phyloP scores from a whole-genome alignment of 2,113 vertebrate genomes.

The Coturnix japonica region DNA sequence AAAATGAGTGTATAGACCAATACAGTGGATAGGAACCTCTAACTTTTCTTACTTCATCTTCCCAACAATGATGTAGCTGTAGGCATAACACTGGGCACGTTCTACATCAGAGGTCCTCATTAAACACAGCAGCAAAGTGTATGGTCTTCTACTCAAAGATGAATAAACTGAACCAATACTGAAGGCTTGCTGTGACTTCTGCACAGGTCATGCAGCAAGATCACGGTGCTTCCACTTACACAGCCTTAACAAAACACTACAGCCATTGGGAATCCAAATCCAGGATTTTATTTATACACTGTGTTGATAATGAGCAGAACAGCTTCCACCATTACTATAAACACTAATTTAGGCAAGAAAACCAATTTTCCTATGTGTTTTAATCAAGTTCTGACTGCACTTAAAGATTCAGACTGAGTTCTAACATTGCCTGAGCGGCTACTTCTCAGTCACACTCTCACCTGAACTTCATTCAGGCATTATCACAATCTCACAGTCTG shows the following conservation, averaged over 20 bases:
- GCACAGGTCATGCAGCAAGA: background rate
- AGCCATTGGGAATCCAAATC: background rate
- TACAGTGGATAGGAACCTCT: background rate
- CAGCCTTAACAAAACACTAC: background rate
- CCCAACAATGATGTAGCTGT: background rate
- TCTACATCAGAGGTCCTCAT: fast-evolving
- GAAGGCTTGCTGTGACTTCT: background rate
- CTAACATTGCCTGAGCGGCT: background rate
- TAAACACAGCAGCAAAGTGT: background rate
- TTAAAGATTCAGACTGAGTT: background rate
- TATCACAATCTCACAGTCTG: too few relatives aligned
- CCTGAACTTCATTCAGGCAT: background rate
- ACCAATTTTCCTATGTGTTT: background rate
- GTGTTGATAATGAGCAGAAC: background rate
- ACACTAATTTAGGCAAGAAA: background rate
- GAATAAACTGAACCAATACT: background rate
- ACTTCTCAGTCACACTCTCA: background rate
- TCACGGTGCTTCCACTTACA: background rate
- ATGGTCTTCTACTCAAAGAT: background rate
- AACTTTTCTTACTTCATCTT: background rate
- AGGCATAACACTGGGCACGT: background rate
- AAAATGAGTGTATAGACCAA: background rate
- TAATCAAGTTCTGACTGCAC: background rate
- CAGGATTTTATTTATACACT: background rate
- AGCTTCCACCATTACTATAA: background rate